phyloP scores from a whole-genome alignment of 2,888 invertebrate genomes.

The Patella ulyssiponensis region DNA sequence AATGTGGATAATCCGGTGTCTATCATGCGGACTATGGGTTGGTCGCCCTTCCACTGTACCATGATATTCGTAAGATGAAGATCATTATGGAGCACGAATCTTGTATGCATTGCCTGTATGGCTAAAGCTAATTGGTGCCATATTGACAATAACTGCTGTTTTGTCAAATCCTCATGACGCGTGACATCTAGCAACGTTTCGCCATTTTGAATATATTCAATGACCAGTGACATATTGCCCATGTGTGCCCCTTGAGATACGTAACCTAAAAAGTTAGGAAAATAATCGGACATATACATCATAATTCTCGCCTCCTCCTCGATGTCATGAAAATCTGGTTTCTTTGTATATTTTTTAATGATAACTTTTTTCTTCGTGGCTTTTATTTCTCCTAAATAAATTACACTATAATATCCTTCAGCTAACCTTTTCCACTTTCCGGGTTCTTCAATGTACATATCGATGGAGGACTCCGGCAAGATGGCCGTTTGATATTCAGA shows the following conservation, averaged over 20 bases:
- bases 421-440: conserved; percentile 21
- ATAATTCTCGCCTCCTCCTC: conserved; percentile 28
- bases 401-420: conserved; percentile 22
- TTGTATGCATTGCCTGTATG: conserved; percentile 21
- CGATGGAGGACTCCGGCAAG: conserved; percentile 33
- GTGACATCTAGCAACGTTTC: conserved; percentile 21
- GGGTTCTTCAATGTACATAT: conserved; percentile 14
- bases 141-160: conserved; percentile 26
- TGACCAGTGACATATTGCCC: conserved; percentile 29
- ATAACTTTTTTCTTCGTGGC: conserved; percentile 15
- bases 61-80: conserved; percentile 31
- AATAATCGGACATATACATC: conserved; percentile 10
- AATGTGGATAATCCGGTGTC: conserved; percentile 34
- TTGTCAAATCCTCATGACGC: neutral
- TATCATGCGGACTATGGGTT: conserved; percentile 23
- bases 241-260: conserved; percentile 18
- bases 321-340: conserved; percentile 15
- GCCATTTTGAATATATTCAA: conserved; percentile 23
- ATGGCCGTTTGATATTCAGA: conserved; percentile 6
- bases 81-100: conserved; percentile 34
- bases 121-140: conserved; percentile 21
- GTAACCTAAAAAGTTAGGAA: conserved; percentile 16
- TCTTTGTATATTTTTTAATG: conserved; percentile 25
- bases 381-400: conserved; percentile 23
- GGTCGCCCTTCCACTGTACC: conserved; percentile 8